Percentiles rank a stretch among this genome's conserved stretches.
These are phyloP conservation scores for Corythucha ciliata DNA, from an alignment of 2,888 invertebrate genomes.

Conservation along the genomic window DNA sequence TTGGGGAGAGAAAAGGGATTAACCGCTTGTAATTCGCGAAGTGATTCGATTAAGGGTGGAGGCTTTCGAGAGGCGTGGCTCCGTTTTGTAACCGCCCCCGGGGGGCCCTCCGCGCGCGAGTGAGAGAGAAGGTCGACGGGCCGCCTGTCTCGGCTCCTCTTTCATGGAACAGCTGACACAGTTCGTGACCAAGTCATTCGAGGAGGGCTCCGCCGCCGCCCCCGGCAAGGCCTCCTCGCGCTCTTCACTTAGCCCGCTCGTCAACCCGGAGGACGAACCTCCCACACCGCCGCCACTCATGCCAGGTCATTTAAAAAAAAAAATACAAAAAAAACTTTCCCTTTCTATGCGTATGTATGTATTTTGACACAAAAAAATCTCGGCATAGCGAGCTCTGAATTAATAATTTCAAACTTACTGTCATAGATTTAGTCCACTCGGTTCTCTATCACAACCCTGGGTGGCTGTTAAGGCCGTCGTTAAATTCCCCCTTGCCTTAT, in stretches of 20 bases:
- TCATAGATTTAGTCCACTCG: too few relatives aligned
- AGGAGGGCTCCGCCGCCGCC: slow-evolving; percentile 37
- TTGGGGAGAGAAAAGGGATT: slow-evolving; percentile 16
- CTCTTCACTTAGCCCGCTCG: slow-evolving; percentile 38
- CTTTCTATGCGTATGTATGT: too few relatives aligned
- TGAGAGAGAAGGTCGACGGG: not conserved
- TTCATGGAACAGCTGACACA: slow-evolving; percentile 65
- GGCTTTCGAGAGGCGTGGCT: slow-evolving; percentile 2
- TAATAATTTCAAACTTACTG: too few relatives aligned
- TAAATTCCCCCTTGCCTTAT: too few relatives aligned
- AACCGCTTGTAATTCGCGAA: slow-evolving; percentile 25
- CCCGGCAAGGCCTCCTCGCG: slow-evolving; percentile 37
- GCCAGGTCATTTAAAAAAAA: too few relatives aligned
- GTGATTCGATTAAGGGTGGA: slow-evolving; percentile 21
- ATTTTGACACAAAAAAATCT: too few relatives aligned
- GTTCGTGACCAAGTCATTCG: slow-evolving; percentile 82
- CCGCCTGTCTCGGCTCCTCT: slow-evolving; percentile 39
- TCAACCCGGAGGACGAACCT: slow-evolving; percentile 40
- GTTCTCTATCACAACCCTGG: too few relatives aligned
- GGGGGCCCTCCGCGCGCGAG: slow-evolving; percentile 7
- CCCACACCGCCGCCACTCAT: slow-evolving; percentile 30
- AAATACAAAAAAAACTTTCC: too few relatives aligned
- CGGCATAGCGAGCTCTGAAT: too few relatives aligned
- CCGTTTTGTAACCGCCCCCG: slow-evolving; percentile 40
- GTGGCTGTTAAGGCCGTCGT: too few relatives aligned